A percentile compares a stretch with the other conserved stretches of the same genome.
These are phyloP conservation scores for Orycteropus afer DNA, from an alignment of 2,113 vertebrate species.

Conservation along the genomic window DNA sequence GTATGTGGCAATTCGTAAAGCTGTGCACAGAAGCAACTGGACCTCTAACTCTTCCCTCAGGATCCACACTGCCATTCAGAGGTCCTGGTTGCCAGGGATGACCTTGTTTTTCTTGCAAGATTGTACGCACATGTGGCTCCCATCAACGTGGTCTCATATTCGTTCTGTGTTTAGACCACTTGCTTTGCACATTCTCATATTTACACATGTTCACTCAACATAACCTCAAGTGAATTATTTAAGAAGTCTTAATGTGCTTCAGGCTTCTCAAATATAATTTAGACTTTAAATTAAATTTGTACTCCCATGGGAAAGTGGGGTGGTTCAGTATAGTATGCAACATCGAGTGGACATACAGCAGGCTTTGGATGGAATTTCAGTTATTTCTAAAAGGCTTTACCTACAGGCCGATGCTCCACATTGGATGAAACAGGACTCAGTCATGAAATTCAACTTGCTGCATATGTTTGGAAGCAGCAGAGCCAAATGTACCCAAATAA, in stretches of 20 bases:
- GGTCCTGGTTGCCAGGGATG: not conserved
- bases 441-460: fast-evolving
- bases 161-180: slow-evolving; percentile 62
- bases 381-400: not conserved
- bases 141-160: slow-evolving; percentile 65
- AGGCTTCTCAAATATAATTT: not conserved
- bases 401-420: fast-evolving
- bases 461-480: fast-evolving
- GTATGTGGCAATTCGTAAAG: fast-evolving
- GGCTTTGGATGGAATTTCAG: not conserved
- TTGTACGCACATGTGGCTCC: slow-evolving; percentile 54
- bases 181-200: not conserved
- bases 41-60: fast-evolving
- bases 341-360: fast-evolving
- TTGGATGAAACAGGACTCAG: fast-evolving
- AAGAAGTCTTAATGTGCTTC: slow-evolving; percentile 52
- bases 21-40: fast-evolving
- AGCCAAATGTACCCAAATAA: fast-evolving
- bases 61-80: fast-evolving
- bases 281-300: slow-evolving; percentile 54
- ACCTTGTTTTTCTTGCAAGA: slow-evolving; percentile 55
- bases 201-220: slow-evolving; percentile 48
- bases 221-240: slow-evolving; percentile 49
- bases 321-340: not conserved
- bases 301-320: not conserved